Evolutionary conservation across 2,113 vertebrate species (phyloP).

Genomic region (Plotosus lineatus): DNA sequence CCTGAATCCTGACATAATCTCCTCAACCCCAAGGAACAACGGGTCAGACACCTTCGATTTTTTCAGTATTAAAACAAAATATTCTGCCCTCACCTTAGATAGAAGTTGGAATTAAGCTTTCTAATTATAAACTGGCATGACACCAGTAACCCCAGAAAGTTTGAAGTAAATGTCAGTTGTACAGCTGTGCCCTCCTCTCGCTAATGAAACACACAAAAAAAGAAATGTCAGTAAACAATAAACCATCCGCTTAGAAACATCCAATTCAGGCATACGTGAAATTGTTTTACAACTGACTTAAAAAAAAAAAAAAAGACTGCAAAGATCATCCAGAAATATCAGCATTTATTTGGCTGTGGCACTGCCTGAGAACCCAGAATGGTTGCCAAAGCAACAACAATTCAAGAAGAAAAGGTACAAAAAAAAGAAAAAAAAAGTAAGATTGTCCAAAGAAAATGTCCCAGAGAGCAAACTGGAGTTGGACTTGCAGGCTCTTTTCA

Average conservation of each 20-base stretch:
- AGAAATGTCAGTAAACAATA: slow-evolving; percentile 35
- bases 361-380: not conserved
- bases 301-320: not conserved
- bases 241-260: slow-evolving; percentile 15
- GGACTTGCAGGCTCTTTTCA: not conserved
- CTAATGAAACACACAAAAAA: slow-evolving; percentile 21
- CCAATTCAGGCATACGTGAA: slow-evolving; percentile 28
- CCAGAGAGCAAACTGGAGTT: not conserved
- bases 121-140: slow-evolving; percentile 32
- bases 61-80: not conserved
- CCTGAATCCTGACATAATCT: not conserved
- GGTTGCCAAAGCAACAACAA: not conserved
- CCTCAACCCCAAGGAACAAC: not conserved
- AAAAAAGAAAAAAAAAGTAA: too few species aligned
- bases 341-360: not conserved
- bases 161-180: slow-evolving; percentile 35
- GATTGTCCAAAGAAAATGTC: not conserved
- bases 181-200: slow-evolving; percentile 15
- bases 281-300: slow-evolving; percentile 33
- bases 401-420: not conserved
- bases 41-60: not conserved
- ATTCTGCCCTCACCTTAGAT: not conserved
- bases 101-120: slow-evolving; percentile 4
- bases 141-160: slow-evolving; percentile 2
- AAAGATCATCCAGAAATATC: slow-evolving; percentile 16